Percentiles rank a stretch among this genome's conserved stretches.
Evolutionary conservation across 2,797 vertebrate species (phyloP).

Genomic region (Tragopan temminckii): DNA sequence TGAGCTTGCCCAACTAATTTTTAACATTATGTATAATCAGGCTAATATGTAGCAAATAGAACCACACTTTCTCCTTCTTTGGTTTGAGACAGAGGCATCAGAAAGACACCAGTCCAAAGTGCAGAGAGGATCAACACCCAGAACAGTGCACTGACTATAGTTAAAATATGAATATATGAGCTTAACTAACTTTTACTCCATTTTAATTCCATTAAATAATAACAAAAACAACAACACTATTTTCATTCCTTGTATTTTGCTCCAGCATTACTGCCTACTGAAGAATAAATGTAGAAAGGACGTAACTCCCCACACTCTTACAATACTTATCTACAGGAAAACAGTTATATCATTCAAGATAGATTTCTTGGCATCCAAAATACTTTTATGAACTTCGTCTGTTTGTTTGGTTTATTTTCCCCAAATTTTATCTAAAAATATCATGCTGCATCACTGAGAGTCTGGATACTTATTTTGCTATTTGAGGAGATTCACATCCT

Average conservation of each 20-base stretch:
- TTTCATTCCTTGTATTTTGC: neutral
- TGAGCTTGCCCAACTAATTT: neutral
- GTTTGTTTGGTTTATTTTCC: neutral
- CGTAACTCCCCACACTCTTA: rapidly evolving
- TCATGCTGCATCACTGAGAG: neutral
- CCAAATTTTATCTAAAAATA: neutral
- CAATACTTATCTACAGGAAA: neutral
- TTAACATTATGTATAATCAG: neutral
- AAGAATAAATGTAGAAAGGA: neutral
- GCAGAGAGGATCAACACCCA: neutral
- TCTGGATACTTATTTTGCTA: neutral
- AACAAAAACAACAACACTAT: neutral
- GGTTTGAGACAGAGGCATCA: neutral
- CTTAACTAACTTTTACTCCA: neutral
- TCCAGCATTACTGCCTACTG: neutral
- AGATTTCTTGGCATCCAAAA: neutral
- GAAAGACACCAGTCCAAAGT: neutral
- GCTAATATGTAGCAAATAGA: neutral
- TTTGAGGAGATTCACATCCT: neutral
- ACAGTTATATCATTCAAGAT: neutral
- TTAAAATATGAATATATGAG: rapidly evolving
- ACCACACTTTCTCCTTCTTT: neutral
- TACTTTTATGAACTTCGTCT: rapidly evolving
- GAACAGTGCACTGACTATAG: neutral
- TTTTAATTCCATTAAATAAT: neutral